These are phyloP conservation scores for Limonius californicus DNA, from an alignment of 1,140 invertebrate genomes.

Conservation along the genomic window DNA sequence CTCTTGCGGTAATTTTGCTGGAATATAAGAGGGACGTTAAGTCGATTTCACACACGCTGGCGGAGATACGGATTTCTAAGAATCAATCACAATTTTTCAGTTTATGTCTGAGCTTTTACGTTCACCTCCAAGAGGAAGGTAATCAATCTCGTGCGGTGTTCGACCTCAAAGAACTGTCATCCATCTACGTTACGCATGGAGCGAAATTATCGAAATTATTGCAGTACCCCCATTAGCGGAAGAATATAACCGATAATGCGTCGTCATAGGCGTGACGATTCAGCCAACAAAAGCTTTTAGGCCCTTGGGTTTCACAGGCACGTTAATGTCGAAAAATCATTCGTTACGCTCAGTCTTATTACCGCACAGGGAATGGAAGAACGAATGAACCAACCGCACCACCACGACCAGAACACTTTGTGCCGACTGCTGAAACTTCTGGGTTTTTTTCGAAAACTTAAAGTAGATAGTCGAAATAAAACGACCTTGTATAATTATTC, in stretches of 20 bases:
- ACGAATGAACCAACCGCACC: neutral
- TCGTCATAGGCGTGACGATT: slow-evolving; percentile 21
- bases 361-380: neutral
- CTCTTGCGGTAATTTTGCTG: too few relatives aligned
- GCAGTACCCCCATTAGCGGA: slow-evolving; percentile 19
- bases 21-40: neutral
- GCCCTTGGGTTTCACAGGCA: slow-evolving; percentile 8
- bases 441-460: too few relatives aligned
- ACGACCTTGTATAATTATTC: too few relatives aligned
- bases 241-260: slow-evolving; percentile 23
- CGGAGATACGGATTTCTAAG: slow-evolving; percentile 13
- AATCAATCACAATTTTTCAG: slow-evolving; percentile 24
- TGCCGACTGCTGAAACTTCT: too few relatives aligned
- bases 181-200: slow-evolving; percentile 17
- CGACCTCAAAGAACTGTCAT: slow-evolving; percentile 11
- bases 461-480: too few relatives aligned
- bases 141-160: slow-evolving; percentile 21
- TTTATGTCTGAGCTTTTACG: slow-evolving; percentile 12
- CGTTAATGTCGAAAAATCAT: slow-evolving; percentile 17
- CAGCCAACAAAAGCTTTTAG: slow-evolving; percentile 21
- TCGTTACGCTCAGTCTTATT: slow-evolving; percentile 17
- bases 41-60: slow-evolving; percentile 13
- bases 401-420: too few relatives aligned
- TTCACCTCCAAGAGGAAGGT: neutral
- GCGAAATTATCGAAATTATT: slow-evolving; percentile 23